These are phyloP conservation scores for Riptortus pedestris DNA, from an alignment of 1,140 invertebrate genomes.

Conservation along the genomic window DNA sequence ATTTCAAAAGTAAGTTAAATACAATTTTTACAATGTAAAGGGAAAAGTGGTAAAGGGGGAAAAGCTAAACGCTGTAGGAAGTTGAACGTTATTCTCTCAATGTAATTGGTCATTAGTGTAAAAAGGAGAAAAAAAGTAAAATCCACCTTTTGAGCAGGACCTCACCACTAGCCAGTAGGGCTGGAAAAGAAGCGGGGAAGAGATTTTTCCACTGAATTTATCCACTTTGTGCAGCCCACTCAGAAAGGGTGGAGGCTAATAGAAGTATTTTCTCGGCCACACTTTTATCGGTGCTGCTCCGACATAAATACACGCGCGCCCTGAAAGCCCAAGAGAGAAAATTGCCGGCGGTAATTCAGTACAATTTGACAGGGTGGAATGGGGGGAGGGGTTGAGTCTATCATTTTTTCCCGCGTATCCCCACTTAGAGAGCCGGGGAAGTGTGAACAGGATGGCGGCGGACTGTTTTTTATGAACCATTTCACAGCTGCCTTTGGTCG, in stretches of 20 bases:
- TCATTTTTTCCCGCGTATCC: not conserved
- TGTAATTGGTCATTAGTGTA: too few species aligned
- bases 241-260: not conserved
- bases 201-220: slow-evolving; percentile 10
- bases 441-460: not conserved
- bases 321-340: slow-evolving; percentile 1
- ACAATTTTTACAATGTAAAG: too few species aligned
- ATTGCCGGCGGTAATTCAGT: slow-evolving; percentile 1
- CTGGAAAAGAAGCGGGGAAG: not conserved
- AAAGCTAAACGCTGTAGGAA: too few species aligned
- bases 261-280: slow-evolving; percentile 8
- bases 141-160: too few species aligned
- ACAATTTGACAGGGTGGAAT: slow-evolving; percentile 4
- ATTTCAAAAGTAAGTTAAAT: too few species aligned
- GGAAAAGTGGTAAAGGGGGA: too few species aligned
- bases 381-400: too few species aligned
- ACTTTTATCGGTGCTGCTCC: not conserved
- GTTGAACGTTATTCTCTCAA: too few species aligned
- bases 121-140: too few species aligned
- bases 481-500: slow-evolving; percentile 6
- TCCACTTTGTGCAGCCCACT: slow-evolving; percentile 7
- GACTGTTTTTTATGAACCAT: slow-evolving; percentile 10
- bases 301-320: not conserved
- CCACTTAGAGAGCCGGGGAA: too few species aligned
- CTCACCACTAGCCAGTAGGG: too few species aligned